phyloP scores from a whole-genome alignment of 2,888 invertebrate species.

The Athalia cordata region DNA sequence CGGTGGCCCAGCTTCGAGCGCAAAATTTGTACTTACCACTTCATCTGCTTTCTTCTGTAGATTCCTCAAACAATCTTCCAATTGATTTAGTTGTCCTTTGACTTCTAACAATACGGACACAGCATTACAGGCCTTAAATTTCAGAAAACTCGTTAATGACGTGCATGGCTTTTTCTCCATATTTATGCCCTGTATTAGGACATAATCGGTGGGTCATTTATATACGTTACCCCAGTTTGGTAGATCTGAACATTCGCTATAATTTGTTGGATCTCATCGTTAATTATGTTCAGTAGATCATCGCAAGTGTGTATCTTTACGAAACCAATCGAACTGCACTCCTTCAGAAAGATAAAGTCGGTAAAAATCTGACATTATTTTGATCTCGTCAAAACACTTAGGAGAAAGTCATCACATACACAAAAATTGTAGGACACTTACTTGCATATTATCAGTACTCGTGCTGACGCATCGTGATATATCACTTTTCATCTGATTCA shows the following conservation, averaged over 20 bases:
- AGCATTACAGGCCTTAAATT: conserved; percentile 54
- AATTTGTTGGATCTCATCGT: conserved; percentile 66
- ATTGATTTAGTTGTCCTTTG: conserved; percentile 56
- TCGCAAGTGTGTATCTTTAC: conserved; percentile 56
- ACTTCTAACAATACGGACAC: conserved; percentile 56
- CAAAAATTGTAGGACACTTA: conserved; percentile 32
- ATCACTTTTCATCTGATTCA: conserved; percentile 62
- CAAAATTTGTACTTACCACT: conserved; percentile 59
- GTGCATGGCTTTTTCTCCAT: background rate
- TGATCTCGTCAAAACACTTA: background rate
- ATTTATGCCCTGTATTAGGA: too few species aligned
- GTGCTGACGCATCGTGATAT: conserved; percentile 54
- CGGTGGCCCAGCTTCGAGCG: background rate
- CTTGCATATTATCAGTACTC: conserved; percentile 56
- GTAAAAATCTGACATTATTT: background rate
- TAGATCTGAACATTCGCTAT: conserved; percentile 58
- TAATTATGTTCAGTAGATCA: conserved; percentile 59
- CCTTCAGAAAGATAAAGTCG: conserved; percentile 50
- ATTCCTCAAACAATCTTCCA: conserved; percentile 60
- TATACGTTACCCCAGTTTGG: conserved; percentile 58
- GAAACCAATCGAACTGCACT: conserved; percentile 51
- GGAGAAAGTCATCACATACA: conserved; percentile 1
- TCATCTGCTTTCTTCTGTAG: conserved; percentile 62
- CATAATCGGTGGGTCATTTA: conserved; percentile 17
- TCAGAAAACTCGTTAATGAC: background rate